phyloP scores from a whole-genome alignment of 2,113 vertebrate genomes.

The Boulengeromyrus knoepffleri region DNA sequence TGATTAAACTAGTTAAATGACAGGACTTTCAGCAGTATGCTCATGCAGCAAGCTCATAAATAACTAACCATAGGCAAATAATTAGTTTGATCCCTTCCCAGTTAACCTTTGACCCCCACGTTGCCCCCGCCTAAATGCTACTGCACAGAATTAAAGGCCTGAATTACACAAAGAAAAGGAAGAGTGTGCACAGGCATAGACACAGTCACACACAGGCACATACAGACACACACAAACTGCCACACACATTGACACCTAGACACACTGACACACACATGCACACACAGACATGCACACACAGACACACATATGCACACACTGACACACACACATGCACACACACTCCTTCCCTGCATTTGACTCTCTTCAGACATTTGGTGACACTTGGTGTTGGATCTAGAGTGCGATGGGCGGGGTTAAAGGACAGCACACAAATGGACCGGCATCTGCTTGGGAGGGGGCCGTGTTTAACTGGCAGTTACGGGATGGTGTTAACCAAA shows the following conservation, averaged over 20 bases:
- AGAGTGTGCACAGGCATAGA: neutral
- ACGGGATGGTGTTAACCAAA: neutral
- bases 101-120: neutral
- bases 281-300: neutral
- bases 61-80: neutral
- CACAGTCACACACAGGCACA: neutral
- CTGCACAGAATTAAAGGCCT: neutral
- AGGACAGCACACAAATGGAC: constrained; percentile 29
- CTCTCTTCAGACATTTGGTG: constrained; percentile 51
- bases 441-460: neutral
- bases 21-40: neutral
- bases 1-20: neutral
- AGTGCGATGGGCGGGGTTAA: neutral
- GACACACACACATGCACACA: constrained; percentile 7
- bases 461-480: neutral
- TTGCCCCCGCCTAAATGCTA: neutral
- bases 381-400: constrained; percentile 31
- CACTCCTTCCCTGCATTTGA: constrained; percentile 33
- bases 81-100: neutral
- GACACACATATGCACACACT: neutral
- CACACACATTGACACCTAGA: neutral
- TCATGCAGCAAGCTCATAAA: neutral
- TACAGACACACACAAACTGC: neutral
- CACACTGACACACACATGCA: neutral
- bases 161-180: neutral